These are phyloP conservation scores for Picathartes gymnocephalus DNA, from an alignment of 2,113 vertebrate genomes.

Conservation along the genomic window DNA sequence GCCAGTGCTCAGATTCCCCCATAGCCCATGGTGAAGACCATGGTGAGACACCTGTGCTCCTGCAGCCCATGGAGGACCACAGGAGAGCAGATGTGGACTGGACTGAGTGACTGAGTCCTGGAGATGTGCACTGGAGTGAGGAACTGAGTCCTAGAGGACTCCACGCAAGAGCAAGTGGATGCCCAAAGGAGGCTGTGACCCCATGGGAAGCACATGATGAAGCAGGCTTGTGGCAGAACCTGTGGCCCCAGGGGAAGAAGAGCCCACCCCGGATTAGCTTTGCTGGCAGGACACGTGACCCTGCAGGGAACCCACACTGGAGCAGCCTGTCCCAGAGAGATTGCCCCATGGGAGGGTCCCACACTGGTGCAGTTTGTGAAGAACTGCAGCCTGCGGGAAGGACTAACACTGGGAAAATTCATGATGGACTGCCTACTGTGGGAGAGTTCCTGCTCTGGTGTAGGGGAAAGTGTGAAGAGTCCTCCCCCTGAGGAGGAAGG, in stretches of 20 bases:
- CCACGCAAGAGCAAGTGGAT: background rate
- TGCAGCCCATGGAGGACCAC: background rate
- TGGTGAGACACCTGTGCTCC: background rate
- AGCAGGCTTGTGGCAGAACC: background rate
- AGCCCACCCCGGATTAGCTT: background rate
- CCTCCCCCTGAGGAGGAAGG: fast-evolving
- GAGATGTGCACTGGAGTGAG: too few relatives aligned
- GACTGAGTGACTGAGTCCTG: too few relatives aligned
- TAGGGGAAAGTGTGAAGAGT: background rate
- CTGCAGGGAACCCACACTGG: background rate
- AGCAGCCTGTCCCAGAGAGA: background rate
- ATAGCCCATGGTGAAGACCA: background rate
- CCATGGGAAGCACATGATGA: background rate
- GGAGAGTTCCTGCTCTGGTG: background rate
- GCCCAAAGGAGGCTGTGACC: background rate
- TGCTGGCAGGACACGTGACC: background rate
- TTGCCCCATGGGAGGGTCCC: background rate
- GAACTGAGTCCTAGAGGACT: background rate
- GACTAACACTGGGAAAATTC: background rate
- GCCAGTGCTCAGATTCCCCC: background rate
- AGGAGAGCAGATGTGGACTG: background rate
- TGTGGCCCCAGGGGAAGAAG: background rate
- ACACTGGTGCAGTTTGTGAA: background rate
- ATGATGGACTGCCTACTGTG: too few relatives aligned
- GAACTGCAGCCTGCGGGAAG: background rate